A percentile compares a stretch with the other conserved stretches of the same genome.
Evolutionary conservation across 1,140 invertebrate species (phyloP).

Genomic region (Micrasema minimum): DNA sequence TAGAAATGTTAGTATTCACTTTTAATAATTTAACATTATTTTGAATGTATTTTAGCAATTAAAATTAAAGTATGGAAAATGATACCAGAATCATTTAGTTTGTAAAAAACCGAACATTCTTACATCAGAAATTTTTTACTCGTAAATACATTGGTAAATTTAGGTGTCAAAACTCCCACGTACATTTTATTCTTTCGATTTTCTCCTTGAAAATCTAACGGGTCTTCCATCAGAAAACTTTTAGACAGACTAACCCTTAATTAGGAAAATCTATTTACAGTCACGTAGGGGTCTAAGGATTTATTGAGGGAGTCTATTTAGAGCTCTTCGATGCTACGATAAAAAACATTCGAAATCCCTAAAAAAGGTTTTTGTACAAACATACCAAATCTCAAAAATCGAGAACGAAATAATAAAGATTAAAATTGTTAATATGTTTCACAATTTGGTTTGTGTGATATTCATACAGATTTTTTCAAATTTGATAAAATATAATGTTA

Average conservation of each 20-base stretch:
- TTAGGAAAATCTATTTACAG: constrained; percentile 40
- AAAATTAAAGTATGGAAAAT: too few species aligned
- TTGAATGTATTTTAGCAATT: too few species aligned
- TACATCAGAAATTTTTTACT: too few species aligned
- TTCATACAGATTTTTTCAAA: background rate
- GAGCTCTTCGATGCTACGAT: background rate
- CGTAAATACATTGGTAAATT: too few species aligned
- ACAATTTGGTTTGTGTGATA: background rate
- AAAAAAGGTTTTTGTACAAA: background rate
- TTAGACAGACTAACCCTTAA: background rate
- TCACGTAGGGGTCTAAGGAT: constrained; percentile 32
- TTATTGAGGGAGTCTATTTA: too few species aligned
- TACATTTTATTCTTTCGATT: too few species aligned
- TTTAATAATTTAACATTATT: too few species aligned
- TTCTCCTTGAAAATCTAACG: too few species aligned
- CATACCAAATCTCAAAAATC: background rate
- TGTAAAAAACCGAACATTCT: too few species aligned
- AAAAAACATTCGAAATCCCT: background rate
- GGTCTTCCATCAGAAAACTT: constrained; percentile 7
- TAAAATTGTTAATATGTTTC: background rate
- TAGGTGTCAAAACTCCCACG: too few species aligned
- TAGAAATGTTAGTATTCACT: too few species aligned
- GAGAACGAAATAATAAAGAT: background rate
- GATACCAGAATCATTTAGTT: too few species aligned
- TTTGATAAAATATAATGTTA: background rate